Conservation (phyloP, 2,797 vertebrate species). For the Phylloscopus collybita region DNA sequence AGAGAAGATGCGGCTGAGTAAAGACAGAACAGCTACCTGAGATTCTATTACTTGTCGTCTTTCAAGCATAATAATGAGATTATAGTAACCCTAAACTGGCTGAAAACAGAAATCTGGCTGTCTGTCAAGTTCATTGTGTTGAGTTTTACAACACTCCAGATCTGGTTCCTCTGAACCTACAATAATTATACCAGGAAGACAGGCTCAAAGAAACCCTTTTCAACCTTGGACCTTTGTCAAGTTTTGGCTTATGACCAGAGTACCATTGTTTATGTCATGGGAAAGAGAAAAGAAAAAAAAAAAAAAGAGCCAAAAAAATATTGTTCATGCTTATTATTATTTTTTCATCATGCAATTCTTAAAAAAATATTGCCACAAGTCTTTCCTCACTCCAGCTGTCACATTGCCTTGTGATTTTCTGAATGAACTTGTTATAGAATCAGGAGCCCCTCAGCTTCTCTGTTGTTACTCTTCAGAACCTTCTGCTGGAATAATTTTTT, state of each 20-base stretch:
- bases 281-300: conserved; percentile 21
- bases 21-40: conserved; percentile 82
- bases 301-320: neutral
- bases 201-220: conserved; percentile 80
- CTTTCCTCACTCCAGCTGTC: conserved; percentile 9
- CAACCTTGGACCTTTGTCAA: conserved; percentile 72
- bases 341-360: conserved; percentile 8
- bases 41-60: conserved; percentile 90
- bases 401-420: conserved; percentile 22
- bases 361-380: neutral
- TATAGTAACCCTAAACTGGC: conserved; percentile 86
- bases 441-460: neutral
- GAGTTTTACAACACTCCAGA: conserved; percentile 85
- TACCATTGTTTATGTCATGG: conserved; percentile 50
- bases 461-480: neutral
- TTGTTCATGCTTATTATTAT: conserved; percentile 49
- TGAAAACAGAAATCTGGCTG: conserved; percentile 90
- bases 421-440: neutral
- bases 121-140: conserved; percentile 95
- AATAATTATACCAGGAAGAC: conserved; percentile 80
- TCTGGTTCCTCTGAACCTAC: conserved; percentile 85
- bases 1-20: conserved; percentile 75
- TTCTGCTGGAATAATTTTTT: conserved; percentile 11
- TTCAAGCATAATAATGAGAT: conserved; percentile 88
- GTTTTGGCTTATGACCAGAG: conserved; percentile 72